phyloP scores from a whole-genome alignment of 2,797 vertebrate species.

The Lemur catta region DNA sequence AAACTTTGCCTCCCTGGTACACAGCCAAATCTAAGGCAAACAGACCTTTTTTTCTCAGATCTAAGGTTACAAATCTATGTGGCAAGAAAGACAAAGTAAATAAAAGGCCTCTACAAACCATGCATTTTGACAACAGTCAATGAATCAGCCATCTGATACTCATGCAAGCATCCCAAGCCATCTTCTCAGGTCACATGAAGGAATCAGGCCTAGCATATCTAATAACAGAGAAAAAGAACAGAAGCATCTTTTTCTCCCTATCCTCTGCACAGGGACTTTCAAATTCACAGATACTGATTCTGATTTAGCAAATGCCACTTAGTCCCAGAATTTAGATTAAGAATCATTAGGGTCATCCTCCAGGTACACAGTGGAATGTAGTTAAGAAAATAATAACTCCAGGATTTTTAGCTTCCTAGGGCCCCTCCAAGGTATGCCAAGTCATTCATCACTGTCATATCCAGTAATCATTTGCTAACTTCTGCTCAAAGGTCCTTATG shows the following conservation, averaged over 20 bases:
- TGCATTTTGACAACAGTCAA: conserved; percentile 47
- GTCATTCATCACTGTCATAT: neutral
- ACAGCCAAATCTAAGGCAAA: conserved; percentile 50
- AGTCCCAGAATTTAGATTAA: conserved; percentile 21
- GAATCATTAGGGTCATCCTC: neutral
- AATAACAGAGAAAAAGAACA: neutral
- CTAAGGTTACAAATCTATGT: conserved; percentile 43
- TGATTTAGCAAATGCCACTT: conserved; percentile 19
- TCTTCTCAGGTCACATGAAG: conserved; percentile 52
- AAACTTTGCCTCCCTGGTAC: conserved; percentile 35
- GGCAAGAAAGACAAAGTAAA: conserved; percentile 58
- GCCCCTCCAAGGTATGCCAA: neutral
- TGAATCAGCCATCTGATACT: conserved; percentile 49
- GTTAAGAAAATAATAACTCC: conserved; percentile 38
- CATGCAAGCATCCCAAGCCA: conserved; percentile 35
- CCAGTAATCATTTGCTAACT: neutral
- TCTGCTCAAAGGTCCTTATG: neutral
- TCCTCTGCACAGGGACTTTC: neutral
- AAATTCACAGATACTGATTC: conserved; percentile 46
- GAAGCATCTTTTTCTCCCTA: neutral
- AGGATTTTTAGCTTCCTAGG: neutral
- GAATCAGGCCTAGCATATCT: conserved; percentile 16
- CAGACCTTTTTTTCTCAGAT: conserved; percentile 9
- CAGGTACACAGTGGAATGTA: neutral
- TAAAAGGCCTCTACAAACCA: conserved; percentile 50